A percentile compares a stretch with the other conserved stretches of the same genome.
Evolutionary conservation across 2,113 vertebrate species (phyloP).

Genomic region (Ahaetulla prasina): DNA sequence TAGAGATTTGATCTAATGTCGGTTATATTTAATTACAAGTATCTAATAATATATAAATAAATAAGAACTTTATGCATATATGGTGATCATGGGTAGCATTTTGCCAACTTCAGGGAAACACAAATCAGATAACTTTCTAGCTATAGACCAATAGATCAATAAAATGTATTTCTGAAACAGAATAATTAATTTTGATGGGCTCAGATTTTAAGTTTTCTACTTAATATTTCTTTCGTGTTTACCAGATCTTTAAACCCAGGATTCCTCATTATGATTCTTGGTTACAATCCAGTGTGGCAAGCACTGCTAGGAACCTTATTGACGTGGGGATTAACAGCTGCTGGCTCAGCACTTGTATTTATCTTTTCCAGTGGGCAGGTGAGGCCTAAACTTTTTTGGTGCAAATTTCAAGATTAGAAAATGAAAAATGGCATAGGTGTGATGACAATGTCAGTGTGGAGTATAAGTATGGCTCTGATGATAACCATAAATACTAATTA

Average conservation of each 20-base stretch:
- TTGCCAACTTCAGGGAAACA: background rate
- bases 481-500: background rate
- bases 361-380: conserved; percentile 89
- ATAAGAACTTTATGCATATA: background rate
- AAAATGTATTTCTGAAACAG: background rate
- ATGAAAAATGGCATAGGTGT: background rate
- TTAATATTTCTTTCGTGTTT: rapidly evolving
- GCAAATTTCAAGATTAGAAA: background rate
- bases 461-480: background rate
- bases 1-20: background rate
- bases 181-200: rapidly evolving
- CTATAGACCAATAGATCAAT: background rate
- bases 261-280: conserved; percentile 79
- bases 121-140: background rate
- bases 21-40: background rate
- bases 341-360: conserved; percentile 88
- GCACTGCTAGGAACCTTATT: conserved; percentile 87
- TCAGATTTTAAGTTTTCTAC: background rate
- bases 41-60: background rate
- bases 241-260: conserved; percentile 40
- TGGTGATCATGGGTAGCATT: background rate
- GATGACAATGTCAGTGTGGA: background rate
- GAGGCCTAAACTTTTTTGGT: conserved; percentile 10
- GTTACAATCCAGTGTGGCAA: conserved; percentile 79
- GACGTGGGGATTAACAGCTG: conserved; percentile 92